These are phyloP conservation scores for Diabrotica balteata DNA, from an alignment of 2,888 invertebrate genomes.

Conservation along the genomic window DNA sequence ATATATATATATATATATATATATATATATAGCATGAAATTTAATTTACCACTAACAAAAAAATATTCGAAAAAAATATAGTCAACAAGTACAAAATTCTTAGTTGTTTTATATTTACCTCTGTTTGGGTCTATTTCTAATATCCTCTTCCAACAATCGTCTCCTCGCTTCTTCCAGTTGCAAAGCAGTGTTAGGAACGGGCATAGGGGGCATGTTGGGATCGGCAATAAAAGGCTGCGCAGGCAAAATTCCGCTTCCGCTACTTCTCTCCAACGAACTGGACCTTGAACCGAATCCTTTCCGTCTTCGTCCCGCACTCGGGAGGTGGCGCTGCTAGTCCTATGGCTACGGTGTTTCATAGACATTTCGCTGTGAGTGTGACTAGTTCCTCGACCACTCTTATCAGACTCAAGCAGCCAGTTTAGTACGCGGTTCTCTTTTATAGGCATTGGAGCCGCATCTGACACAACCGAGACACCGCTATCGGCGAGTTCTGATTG, in stretches of 20 bases:
- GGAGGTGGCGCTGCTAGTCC: constrained; percentile 54
- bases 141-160: constrained; percentile 69
- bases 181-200: constrained; percentile 72
- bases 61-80: neutral
- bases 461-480: constrained; percentile 78
- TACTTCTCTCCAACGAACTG: constrained; percentile 65
- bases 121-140: constrained; percentile 58
- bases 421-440: constrained; percentile 61
- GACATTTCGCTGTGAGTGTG: constrained; percentile 59
- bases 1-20: no score
- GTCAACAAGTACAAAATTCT: constrained; percentile 9
- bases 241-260: constrained; percentile 55
- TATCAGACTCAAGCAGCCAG: constrained; percentile 69
- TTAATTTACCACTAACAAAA: no score
- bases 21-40: no score
- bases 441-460: constrained; percentile 61
- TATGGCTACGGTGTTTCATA: constrained; percentile 53
- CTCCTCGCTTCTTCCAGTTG: constrained; percentile 80
- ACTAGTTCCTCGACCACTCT: constrained; percentile 42
- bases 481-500: constrained; percentile 78
- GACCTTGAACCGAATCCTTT: constrained; percentile 61
- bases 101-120: constrained; percentile 42
- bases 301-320: constrained; percentile 51
- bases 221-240: constrained; percentile 73
- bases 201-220: constrained; percentile 68